Evolutionary conservation across 2,888 invertebrate species (phyloP), one percentile per base, ranked within the genome.

Genomic region (Hemaris fuciformis): DNA sequence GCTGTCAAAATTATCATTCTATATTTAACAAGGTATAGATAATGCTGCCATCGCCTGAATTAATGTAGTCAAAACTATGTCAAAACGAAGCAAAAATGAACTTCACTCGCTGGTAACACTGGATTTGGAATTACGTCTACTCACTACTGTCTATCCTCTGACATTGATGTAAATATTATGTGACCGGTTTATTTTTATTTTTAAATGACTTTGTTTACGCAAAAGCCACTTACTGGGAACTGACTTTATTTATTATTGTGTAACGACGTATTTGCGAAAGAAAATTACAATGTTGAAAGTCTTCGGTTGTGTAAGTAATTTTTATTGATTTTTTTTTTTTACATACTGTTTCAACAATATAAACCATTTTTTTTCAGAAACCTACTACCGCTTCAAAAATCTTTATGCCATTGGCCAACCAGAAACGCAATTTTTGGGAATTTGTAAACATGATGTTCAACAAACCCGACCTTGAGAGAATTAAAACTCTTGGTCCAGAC

Each of bases 401-500:
- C 10, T 75, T 73, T 41, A 34, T 62, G n/a, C 72, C 79, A 1
- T 62, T 61, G 60, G 64, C 53, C 20, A 67, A 60, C 57, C 94
- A 83, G 69, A 77, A 72, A 27, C 77, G 93, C 65, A 71, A 64
- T 18, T 89, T 93, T 70, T 93, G 93, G 93, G 90, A 91, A 69
- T 93, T 91, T 86, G 89, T 94, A 0, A 94, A 94, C 72, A 91
- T 93, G 84, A 93, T 94, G 87, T 96, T 96, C 73, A 96, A 96
- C 78, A 93, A 89, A 64, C 95, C 97, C 0, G 97, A 97, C 76
- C 73, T 84, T 2, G 92, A 94, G 0, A 93, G 97, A 41, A 91
- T 96, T 41, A 91, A 94, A 77, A 77, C 91, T 71, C 93, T 98
- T 45, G 99, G 99, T 0, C 95, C 98, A 0, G 98, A 99, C 81